phyloP scores from a whole-genome alignment of 2,113 vertebrate genomes.

The Calidris pygmaea region DNA sequence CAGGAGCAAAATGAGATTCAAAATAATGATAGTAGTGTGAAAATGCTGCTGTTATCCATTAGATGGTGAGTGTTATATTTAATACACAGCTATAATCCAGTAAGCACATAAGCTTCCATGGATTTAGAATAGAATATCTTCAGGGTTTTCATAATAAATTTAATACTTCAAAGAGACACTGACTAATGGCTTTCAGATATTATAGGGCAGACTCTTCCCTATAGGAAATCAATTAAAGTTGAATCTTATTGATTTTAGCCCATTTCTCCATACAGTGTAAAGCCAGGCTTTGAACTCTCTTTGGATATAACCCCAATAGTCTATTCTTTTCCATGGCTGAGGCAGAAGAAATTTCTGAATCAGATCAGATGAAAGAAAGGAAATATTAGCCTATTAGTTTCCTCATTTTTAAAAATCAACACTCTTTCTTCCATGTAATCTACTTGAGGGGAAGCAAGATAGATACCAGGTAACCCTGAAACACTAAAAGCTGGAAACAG shows the following conservation, averaged over 20 bases:
- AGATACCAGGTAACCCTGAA: neutral
- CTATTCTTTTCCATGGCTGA: neutral
- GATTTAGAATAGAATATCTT: conserved; percentile 48
- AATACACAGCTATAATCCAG: conserved; percentile 31
- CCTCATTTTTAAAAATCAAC: conserved; percentile 15
- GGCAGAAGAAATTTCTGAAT: conserved; percentile 28
- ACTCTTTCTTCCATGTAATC: neutral
- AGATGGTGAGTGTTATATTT: conserved; percentile 11
- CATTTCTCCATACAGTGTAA: conserved; percentile 1
- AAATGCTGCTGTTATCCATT: conserved; percentile 31
- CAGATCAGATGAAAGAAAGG: conserved; percentile 37
- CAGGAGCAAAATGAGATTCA: conserved; percentile 18
- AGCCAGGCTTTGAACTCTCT: conserved; percentile 24
- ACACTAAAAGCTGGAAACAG: neutral
- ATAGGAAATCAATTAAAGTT: conserved; percentile 69
- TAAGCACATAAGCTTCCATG: conserved; percentile 28
- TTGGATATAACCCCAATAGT: neutral
- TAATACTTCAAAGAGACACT: conserved; percentile 64
- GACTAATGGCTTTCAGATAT: conserved; percentile 58
- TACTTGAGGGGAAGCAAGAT: neutral
- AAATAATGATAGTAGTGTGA: conserved; percentile 8
- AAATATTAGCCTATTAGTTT: conserved; percentile 26
- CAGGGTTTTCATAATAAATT: conserved; percentile 46
- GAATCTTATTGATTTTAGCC: conserved; percentile 57
- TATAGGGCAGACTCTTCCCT: conserved; percentile 7